Base-by-base conservation (phyloP, 1,140 invertebrate genomes). In the Zophobas atratus region DNA sequence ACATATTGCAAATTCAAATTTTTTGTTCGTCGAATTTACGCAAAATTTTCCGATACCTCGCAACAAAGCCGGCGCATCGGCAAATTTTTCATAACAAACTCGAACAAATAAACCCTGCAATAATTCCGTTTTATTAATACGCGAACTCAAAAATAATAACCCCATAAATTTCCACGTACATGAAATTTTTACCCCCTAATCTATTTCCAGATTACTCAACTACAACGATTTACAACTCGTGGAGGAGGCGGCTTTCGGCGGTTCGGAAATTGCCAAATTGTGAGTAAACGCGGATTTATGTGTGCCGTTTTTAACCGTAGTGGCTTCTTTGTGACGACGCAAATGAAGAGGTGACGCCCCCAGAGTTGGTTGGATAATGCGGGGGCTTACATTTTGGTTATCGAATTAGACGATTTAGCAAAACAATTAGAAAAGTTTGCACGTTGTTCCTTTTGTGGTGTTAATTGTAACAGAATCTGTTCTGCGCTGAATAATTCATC, bases 221-320 rank as follows among this genome's bases (percentile, higher is more conserved):
- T 90, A 91, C 84, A 94, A 94, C 85, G 83, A 89, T 32, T 89
- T 94, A 76, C 85, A 86, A 80, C 87, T 85, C 55, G 88, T 94
- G 5, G 89, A 93, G 81, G 88, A 89, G 78, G 87, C 87, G 35
- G 91, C 92, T 1, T 93, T 94, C 84, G 87, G 87, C 77, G 91
- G 90, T 60, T 92, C 92, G 0, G 86, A 91, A 85, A 92, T 93
- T 70, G 89, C 88, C 1, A 91, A 89, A 84, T 85, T 93, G 92
- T 93, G 87, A 92, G 91, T 90, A 81, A 55, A 72, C 49, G 57
- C 4, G 77, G 35, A 20, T 70, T 76, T 53, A 51, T 8, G 20
- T 35, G 5, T 33, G 4, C 34, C 36, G 36, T 60, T 60, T 60
- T 60, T 39, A 38, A 0, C 20, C 35, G 35, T 35, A 60, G 38